Base-by-base conservation (phyloP, 2,113 vertebrate genomes). In the Cranoglanis bouderius region DNA sequence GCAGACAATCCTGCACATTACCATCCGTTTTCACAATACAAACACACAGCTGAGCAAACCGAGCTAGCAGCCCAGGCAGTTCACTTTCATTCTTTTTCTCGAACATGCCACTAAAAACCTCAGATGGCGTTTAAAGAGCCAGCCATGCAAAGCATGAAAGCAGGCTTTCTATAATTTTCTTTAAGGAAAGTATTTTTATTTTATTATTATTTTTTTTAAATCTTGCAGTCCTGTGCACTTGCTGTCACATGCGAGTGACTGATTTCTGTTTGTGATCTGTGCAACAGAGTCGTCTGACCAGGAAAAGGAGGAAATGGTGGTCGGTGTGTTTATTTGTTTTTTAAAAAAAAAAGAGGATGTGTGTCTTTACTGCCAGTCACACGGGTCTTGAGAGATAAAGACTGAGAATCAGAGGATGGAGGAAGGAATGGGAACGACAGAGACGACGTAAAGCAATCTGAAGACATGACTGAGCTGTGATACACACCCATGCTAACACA, bases 261-360 rank as follows among this genome's bases (percentile, higher is more conserved):
- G 51, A 35, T 40, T 65, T 61, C 24, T 43, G n/a, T 49, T 14
- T 1, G 32, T 16, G 2, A 29, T 72, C 16, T 35, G 46, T 72
- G 74, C 70, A 85, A 63, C 32, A 2, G 21, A 40, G 12, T 32
- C 82, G 6, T 38, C 59, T 86, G 78, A 74, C 61, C 85, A 89
- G 87, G 83, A 90, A 90, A 82, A 88, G 72, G 77, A 86, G 90
- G 91, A 92, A 90, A 82, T 26, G 24, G 57, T 77, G 70, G 88
- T 72, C 85, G 89, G 51, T 59, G 21, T 40, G 35, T 78, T n/a
- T n/a, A n/a, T n/a, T n/a, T n/a, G n/a, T n/a, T n/a, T n/a, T n/a
- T n/a, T 16, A 87, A 57, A 85, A 35, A 82, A 83, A 1, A 82
- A 77, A 89, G 67, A 59, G 51, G 13, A 46, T 61, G 51, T 57